These are phyloP conservation scores for Takifugu bimaculatus DNA, from an alignment of 2,113 vertebrate species.

Conservation along the genomic window DNA sequence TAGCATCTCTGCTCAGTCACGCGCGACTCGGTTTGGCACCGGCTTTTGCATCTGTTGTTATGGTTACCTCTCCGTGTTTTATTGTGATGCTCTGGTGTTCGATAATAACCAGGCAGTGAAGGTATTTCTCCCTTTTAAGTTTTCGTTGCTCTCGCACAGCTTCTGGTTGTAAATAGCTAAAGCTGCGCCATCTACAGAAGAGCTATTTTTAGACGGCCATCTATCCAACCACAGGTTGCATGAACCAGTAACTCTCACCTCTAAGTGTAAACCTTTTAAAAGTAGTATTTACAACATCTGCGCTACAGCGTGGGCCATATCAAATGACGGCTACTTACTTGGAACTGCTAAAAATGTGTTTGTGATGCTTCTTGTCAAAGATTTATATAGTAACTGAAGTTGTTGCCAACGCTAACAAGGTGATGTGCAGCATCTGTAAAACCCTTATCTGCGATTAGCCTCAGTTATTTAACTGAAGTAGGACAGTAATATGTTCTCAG, in stretches of 20 bases:
- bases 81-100: not conserved
- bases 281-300: conserved; percentile 59
- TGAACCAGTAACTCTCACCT: conserved; percentile 61
- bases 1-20: conserved; percentile 60
- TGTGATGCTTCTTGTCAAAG: conserved; percentile 39
- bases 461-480: conserved; percentile 13
- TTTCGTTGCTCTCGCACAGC: too few species aligned
- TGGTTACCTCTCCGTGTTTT: conserved; percentile 11
- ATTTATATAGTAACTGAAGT: conserved; percentile 33
- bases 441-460: conserved; percentile 30
- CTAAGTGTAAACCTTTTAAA: conserved; percentile 53
- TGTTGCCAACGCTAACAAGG: conserved; percentile 39
- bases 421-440: conserved; percentile 19
- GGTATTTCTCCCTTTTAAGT: too few species aligned
- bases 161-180: too few species aligned
- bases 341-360: conserved; percentile 42
- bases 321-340: conserved; percentile 38
- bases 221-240: conserved; percentile 23
- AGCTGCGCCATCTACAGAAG: too few species aligned
- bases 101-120: too few species aligned
- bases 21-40: conserved; percentile 50
- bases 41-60: conserved; percentile 11
- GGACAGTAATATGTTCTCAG: conserved; percentile 5
- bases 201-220: not conserved
- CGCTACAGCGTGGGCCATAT: conserved; percentile 3